Conservation (phyloP, 2,797 vertebrate species). For the Sphenopsis melanotis region DNA sequence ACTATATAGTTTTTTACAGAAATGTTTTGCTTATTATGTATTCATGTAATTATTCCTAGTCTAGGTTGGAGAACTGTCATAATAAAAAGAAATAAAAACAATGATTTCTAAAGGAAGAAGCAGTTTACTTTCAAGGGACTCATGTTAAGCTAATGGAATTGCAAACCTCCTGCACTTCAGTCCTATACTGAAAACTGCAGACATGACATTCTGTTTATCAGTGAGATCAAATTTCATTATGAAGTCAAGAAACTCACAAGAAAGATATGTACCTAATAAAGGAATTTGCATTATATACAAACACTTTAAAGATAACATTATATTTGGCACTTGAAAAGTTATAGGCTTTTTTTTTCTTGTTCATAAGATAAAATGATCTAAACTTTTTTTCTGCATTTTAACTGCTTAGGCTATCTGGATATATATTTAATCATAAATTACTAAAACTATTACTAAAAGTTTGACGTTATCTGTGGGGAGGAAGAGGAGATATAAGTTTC, state of each 20-base stretch:
- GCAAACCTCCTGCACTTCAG: neutral
- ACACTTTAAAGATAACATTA: neutral
- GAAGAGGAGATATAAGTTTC: neutral
- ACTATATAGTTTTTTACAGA: neutral
- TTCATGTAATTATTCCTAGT: neutral
- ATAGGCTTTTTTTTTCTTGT: neutral
- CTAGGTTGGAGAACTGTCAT: neutral
- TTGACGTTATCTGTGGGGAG: neutral
- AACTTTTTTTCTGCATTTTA: neutral
- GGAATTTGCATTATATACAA: neutral
- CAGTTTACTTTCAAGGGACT: neutral
- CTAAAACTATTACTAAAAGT: neutral
- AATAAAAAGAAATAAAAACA: neutral
- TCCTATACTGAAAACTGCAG: neutral
- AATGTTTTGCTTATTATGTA: neutral
- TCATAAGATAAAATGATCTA: neutral
- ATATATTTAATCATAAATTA: neutral
- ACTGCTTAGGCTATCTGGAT: neutral
- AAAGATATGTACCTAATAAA: neutral
- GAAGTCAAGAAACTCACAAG: neutral
- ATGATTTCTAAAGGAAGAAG: neutral
- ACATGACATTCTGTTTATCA: neutral
- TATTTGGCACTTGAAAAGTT: neutral
- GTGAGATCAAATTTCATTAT: neutral
- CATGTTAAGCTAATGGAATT: neutral